Evolutionary conservation across 2,113 vertebrate species (phyloP), one percentile per base, ranked within the genome.

Genomic region (Paramormyrops kingsleyae): DNA sequence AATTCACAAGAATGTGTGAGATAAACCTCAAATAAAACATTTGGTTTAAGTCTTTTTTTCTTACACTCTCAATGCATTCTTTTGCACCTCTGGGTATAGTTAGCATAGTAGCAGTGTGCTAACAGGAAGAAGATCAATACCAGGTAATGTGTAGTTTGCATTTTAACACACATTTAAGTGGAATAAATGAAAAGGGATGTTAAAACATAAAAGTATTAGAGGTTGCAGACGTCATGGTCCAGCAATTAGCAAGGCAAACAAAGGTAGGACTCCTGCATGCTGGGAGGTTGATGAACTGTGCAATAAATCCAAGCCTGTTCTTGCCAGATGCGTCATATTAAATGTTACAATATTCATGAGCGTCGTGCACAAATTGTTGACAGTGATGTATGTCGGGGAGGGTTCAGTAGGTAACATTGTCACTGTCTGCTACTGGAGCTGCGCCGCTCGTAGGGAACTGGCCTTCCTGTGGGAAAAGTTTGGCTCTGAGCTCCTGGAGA

Each of bases 281-380:
- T 99, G 98, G 95, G 98, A 98, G 97, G 98, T 98, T 99, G 98
- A 99, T 99, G 98, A 99, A 98, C 98, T 98, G 97, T 98, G 96
- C 96, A 97, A 97, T 96, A 97, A 96, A 97, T 97, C 97, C 97
- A 96, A 97, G 97, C 97, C 97, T 95, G 96, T 94, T 97, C 97
- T 96, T 96, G 96, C 96, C 92, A 97, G 95, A 97, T 96, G 96
- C 96, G 95, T 96, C 96, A 97, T 97, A 97, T 96, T 93, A 96
- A 96, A 96, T 95, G 96, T 95, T 96, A 93, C 93, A 4, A 93
- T 95, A 94, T 96, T 96, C 96, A 95, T 95, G 94, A 95, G 93
- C 90, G 94, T 94, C 87, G 93, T 93, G 95, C 94, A 96, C 94
- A 83, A 94, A 87, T 92, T 95, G 93, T 93, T 92, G 88, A 93